Evolutionary conservation across 2,797 vertebrate species (phyloP).

Genomic region (Caiman crocodilus): DNA sequence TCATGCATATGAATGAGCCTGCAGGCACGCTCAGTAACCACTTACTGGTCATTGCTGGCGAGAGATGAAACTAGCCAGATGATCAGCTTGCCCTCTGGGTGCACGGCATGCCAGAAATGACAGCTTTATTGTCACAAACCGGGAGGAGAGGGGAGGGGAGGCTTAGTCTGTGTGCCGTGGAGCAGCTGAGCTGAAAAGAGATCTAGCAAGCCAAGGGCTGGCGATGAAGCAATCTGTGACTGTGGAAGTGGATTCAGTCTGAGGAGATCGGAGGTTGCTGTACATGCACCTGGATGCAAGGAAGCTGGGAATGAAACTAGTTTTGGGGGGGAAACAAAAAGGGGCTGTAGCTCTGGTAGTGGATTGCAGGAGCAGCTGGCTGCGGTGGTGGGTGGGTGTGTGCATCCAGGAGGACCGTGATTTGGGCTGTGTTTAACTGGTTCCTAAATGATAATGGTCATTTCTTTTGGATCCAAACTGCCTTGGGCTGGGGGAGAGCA

Average conservation of each 20-base stretch:
- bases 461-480: slow-evolving; percentile 1
- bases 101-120: slow-evolving; percentile 52
- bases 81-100: slow-evolving; percentile 65
- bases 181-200: slow-evolving; percentile 57
- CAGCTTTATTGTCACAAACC: slow-evolving; percentile 61
- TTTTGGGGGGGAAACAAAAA: slow-evolving; percentile 23
- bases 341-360: slow-evolving; percentile 28
- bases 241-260: slow-evolving; percentile 49
- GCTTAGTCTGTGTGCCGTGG: slow-evolving; percentile 68
- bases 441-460: slow-evolving; percentile 37
- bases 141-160: slow-evolving; percentile 51
- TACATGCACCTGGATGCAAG: slow-evolving; percentile 62
- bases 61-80: slow-evolving; percentile 53
- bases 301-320: slow-evolving; percentile 54
- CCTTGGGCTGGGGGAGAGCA: no score
- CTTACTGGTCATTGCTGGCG: slow-evolving; percentile 53
- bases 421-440: background rate
- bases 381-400: background rate
- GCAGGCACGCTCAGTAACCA: slow-evolving; percentile 57
- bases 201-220: slow-evolving; percentile 60
- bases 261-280: slow-evolving; percentile 42
- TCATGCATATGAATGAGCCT: slow-evolving; percentile 65
- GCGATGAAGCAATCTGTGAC: slow-evolving; percentile 55
- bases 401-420: background rate
- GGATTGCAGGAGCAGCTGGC: slow-evolving; percentile 50